Conservation (phyloP, 2,113 vertebrate genomes). For the Hippocampus zosterae region DNA sequence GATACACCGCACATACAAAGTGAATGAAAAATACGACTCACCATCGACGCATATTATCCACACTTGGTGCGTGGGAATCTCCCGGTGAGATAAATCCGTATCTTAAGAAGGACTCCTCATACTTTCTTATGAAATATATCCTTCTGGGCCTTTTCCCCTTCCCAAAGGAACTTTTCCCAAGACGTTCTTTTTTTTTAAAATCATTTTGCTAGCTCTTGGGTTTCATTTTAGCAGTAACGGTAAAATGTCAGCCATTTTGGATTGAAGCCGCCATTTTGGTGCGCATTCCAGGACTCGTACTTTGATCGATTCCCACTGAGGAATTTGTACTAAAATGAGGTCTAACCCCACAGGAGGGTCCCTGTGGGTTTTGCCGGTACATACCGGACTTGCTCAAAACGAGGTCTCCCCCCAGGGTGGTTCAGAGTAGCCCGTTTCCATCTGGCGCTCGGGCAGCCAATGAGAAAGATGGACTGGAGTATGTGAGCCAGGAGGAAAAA, state of each 20-base stretch:
- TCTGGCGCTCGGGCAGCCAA: conserved; percentile 67
- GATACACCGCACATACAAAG: too few relatives aligned
- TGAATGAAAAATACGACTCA: too few relatives aligned
- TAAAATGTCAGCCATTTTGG: neutral
- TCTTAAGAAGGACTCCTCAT: too few relatives aligned
- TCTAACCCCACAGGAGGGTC: neutral
- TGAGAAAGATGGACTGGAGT: conserved; percentile 57
- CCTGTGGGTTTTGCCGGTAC: conserved; percentile 11
- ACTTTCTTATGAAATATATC: too few relatives aligned
- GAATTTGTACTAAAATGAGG: neutral
- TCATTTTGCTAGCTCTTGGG: too few relatives aligned
- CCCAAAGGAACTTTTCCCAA: too few relatives aligned
- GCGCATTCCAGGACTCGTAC: neutral
- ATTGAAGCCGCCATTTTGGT: neutral
- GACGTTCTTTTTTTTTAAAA: too few relatives aligned
- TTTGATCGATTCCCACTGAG: neutral
- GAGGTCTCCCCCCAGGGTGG: conserved; percentile 50
- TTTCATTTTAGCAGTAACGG: too few relatives aligned
- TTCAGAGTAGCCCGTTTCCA: conserved; percentile 62
- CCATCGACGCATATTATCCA: too few relatives aligned
- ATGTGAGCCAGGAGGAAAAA: conserved; percentile 52
- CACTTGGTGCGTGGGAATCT: too few relatives aligned
- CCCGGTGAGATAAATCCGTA: too few relatives aligned
- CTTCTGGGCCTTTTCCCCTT: too few relatives aligned
- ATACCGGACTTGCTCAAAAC: conserved; percentile 61